Conservation (phyloP, 2,888 invertebrate species). For the Blera fallax region DNA sequence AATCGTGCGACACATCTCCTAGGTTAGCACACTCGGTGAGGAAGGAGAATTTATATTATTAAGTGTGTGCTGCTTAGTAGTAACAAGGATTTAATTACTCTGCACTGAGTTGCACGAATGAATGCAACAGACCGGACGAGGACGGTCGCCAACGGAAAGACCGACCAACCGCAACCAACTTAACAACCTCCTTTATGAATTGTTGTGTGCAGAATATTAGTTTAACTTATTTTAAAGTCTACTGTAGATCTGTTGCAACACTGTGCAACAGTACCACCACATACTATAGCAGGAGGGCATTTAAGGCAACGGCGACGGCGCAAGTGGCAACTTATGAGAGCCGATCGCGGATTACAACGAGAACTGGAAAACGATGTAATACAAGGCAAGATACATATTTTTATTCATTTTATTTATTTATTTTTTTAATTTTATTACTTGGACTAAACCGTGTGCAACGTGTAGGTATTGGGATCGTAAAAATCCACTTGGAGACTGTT, state of each 20-base stretch:
- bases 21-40: background rate
- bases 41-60: background rate
- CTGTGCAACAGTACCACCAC: conserved; percentile 4
- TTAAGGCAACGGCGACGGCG: conserved; percentile 1
- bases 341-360: conserved; percentile 64
- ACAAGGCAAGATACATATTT: conserved; percentile 67
- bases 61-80: conserved; percentile 34
- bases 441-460: too few relatives aligned
- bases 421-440: background rate
- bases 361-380: conserved; percentile 72
- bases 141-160: background rate
- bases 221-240: conserved; percentile 33
- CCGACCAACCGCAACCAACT: conserved; percentile 55
- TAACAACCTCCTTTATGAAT: conserved; percentile 60
- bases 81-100: conserved; percentile 64
- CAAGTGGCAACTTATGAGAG: conserved; percentile 62
- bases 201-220: conserved; percentile 57
- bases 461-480: background rate
- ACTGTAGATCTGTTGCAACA: conserved; percentile 44
- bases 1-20: conserved; percentile 54
- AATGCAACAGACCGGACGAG: background rate
- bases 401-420: conserved; percentile 25
- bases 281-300: conserved; percentile 30
- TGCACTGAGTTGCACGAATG: background rate
- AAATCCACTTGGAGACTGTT: background rate